Conservation (phyloP, 2,113 vertebrate species). For the Ariopsis seemanni region DNA sequence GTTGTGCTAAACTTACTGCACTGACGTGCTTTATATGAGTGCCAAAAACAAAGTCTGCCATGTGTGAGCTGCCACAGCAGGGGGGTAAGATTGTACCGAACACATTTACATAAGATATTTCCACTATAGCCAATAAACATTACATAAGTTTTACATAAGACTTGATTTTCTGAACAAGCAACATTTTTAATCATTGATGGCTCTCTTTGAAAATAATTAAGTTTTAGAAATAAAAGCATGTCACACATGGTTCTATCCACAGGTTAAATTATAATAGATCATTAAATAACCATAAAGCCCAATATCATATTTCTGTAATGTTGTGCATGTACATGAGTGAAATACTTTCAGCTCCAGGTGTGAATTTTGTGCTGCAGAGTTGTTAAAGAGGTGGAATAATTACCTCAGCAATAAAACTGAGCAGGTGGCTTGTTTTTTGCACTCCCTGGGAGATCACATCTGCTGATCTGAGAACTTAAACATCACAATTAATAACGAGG, state of each 20-base stretch:
- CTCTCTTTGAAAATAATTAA: too few species aligned
- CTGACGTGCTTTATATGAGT: neutral
- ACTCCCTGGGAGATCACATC: neutral
- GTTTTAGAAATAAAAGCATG: neutral
- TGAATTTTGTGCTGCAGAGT: slow-evolving; percentile 30
- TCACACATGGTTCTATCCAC: neutral
- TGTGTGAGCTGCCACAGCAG: slow-evolving; percentile 18
- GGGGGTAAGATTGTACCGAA: neutral
- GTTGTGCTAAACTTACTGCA: slow-evolving; percentile 2
- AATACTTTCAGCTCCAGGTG: slow-evolving; percentile 12
- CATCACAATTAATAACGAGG: neutral
- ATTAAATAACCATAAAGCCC: neutral
- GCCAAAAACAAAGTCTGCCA: slow-evolving; percentile 11
- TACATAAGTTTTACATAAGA: slow-evolving; percentile 44
- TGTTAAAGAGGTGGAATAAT: slow-evolving; percentile 25
- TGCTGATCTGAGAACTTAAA: neutral
- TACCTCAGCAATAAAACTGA: slow-evolving; percentile 16
- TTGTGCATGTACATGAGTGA: neutral
- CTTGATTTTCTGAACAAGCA: neutral
- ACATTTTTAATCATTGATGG: neutral
- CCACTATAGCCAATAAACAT: slow-evolving; percentile 15
- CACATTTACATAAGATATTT: neutral
- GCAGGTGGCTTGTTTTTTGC: slow-evolving; percentile 6
- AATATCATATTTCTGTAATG: neutral
- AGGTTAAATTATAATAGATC: neutral